Percentiles rank a stretch among this genome's conserved stretches.
phyloP scores from a whole-genome alignment of 2,888 invertebrate genomes.

The Ferrisia virgata region DNA sequence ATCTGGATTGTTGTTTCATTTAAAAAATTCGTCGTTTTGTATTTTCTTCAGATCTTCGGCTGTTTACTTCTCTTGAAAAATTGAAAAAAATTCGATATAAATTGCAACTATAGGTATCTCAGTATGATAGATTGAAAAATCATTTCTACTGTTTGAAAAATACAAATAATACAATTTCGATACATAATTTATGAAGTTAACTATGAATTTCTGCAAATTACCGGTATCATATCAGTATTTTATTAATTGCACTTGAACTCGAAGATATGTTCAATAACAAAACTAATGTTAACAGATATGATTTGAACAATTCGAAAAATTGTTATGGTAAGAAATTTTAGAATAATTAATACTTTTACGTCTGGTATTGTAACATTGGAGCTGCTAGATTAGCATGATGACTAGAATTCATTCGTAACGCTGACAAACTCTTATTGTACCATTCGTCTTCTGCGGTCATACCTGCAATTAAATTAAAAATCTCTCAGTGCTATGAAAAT shows the following conservation, averaged over 20 bases:
- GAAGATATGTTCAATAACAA: neutral
- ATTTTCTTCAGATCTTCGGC: neutral
- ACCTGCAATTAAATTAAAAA: constrained; percentile 59
- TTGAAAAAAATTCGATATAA: no score
- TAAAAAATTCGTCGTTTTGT: neutral
- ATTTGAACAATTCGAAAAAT: neutral
- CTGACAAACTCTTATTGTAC: constrained; percentile 98
- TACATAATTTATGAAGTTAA: no score
- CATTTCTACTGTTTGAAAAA: no score
- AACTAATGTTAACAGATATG: neutral
- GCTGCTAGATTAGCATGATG: constrained; percentile 93
- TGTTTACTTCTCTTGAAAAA: neutral
- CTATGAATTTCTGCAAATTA: neutral
- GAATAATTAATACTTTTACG: constrained; percentile 65
- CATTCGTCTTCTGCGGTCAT: constrained; percentile 94
- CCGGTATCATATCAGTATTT: neutral
- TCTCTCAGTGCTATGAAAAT: no score
- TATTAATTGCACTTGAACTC: neutral
- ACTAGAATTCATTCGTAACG: constrained; percentile 93
- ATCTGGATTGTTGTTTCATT: constrained; percentile 31
- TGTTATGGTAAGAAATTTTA: neutral
- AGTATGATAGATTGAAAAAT: no score
- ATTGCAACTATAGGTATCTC: no score
- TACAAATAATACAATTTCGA: no score
- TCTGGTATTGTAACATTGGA: constrained; percentile 96